These are phyloP conservation scores for Pogoniulus pusillus DNA, from an alignment of 2,797 vertebrate species.

Conservation along the genomic window DNA sequence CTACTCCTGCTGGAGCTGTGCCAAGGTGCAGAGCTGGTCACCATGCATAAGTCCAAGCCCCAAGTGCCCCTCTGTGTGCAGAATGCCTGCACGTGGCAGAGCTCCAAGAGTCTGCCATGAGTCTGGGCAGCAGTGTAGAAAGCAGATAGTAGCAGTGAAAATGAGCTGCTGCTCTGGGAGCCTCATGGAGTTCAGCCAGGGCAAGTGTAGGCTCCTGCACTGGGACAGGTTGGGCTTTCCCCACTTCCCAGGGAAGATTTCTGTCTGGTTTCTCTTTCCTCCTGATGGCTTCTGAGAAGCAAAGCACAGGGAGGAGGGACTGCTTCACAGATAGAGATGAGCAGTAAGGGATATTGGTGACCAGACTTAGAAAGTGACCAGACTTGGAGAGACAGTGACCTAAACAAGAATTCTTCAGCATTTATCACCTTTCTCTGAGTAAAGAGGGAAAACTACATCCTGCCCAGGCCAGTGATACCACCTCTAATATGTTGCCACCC, in stretches of 20 bases:
- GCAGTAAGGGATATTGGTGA: too few relatives aligned
- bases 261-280: too few relatives aligned
- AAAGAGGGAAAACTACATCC: not conserved
- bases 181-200: too few relatives aligned
- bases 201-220: too few relatives aligned
- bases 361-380: too few relatives aligned
- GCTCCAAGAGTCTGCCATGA: not conserved
- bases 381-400: not conserved
- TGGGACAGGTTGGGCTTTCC: too few relatives aligned
- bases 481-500: not conserved
- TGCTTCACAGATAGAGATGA: too few relatives aligned
- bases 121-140: not conserved
- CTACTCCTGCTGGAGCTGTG: not conserved
- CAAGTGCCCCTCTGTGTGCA: rapidly evolving
- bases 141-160: not conserved
- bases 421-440: not conserved
- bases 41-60: rapidly evolving
- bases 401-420: not conserved
- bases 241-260: too few relatives aligned
- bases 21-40: not conserved
- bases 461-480: not conserved
- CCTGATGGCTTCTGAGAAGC: too few relatives aligned
- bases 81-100: not conserved
- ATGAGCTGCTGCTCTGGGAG: not conserved
- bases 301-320: too few relatives aligned